A percentile compares a stretch with the other conserved stretches of the same genome.
Conservation (phyloP, 2,888 invertebrate species). For the Sphaerophoria taeniata region DNA sequence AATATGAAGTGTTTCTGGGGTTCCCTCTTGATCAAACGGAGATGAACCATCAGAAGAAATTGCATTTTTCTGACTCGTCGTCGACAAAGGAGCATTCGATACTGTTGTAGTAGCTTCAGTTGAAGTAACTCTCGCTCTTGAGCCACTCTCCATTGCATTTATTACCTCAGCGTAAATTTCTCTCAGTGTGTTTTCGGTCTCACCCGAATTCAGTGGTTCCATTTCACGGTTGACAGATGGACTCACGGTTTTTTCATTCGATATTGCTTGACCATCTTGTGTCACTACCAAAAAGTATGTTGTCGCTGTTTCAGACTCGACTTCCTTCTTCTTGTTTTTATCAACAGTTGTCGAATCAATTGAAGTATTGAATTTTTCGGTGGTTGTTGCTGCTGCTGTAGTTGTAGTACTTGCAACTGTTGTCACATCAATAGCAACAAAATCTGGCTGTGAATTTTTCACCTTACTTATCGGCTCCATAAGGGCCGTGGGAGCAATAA, state of each 20-base stretch:
- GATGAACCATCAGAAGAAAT: no score
- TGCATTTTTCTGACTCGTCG: no score
- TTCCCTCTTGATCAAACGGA: not conserved
- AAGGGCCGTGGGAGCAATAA: conserved; percentile 78
- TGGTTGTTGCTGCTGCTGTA: not conserved
- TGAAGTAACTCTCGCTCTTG: conserved; percentile 13
- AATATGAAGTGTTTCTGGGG: not conserved
- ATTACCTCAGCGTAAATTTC: conserved; percentile 61
- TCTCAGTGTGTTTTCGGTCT: conserved; percentile 48
- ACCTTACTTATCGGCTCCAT: conserved; percentile 70
- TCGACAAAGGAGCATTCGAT: no score
- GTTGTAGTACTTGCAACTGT: not conserved
- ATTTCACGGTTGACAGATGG: not conserved
- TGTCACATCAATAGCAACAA: conserved; percentile 43
- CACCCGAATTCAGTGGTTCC: conserved; percentile 24
- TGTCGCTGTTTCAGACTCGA: conserved; percentile 51
- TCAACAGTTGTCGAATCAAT: conserved; percentile 4
- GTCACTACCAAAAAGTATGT: conserved; percentile 63
- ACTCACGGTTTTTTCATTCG: conserved; percentile 4
- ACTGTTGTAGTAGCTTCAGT: not conserved
- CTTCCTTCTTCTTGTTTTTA: conserved; percentile 21
- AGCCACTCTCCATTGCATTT: conserved; percentile 49
- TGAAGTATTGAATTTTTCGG: conserved; percentile 17
- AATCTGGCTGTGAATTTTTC: conserved; percentile 55
- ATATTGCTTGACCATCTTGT: conserved; percentile 2